A percentile compares a stretch with the other conserved stretches of the same genome.
Conservation (phyloP, 2,888 invertebrate species). For the Cryptus viduatorius region DNA sequence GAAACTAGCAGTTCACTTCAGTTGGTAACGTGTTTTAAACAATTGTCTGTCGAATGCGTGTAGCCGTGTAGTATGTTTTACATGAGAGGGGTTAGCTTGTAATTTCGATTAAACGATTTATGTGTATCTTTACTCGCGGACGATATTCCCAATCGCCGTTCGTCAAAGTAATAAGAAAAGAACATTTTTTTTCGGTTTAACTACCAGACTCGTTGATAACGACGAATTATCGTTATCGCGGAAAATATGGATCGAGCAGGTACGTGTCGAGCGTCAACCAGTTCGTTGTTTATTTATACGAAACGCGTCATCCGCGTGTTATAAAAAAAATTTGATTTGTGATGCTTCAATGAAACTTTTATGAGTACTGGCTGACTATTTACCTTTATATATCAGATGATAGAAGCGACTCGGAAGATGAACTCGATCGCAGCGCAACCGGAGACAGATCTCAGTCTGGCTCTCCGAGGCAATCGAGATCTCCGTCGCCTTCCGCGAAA, state of each 20-base stretch:
- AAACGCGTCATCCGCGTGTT: not conserved
- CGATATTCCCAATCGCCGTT: not conserved
- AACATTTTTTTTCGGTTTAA: not conserved
- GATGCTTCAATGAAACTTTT: not conserved
- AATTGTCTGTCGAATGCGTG: constrained; percentile 34
- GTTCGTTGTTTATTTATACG: constrained; percentile 18
- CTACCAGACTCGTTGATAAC: not conserved
- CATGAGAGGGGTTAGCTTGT: constrained; percentile 46
- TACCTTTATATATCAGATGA: constrained; percentile 65
- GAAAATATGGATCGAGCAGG: constrained; percentile 57
- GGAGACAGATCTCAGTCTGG: constrained; percentile 43
- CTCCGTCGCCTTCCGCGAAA: constrained; percentile 71
- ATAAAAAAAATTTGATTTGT: not conserved
- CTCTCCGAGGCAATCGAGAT: constrained; percentile 69
- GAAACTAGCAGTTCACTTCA: not conserved
- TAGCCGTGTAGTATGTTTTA: constrained; percentile 36
- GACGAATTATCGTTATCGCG: constrained; percentile 8
- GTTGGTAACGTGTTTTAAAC: constrained; percentile 36
- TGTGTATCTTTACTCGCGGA: not conserved
- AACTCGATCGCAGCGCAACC: constrained; percentile 64
- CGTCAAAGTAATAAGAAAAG: not conserved
- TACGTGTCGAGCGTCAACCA: constrained; percentile 2
- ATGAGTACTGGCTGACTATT: no score
- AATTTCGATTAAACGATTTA: constrained; percentile 15
- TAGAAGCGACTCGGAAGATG: constrained; percentile 76